Evolutionary conservation across 1,140 invertebrate genomes (phyloP), one percentile per base, ranked within the genome.

Genomic region (Penaeus chinensis): DNA sequence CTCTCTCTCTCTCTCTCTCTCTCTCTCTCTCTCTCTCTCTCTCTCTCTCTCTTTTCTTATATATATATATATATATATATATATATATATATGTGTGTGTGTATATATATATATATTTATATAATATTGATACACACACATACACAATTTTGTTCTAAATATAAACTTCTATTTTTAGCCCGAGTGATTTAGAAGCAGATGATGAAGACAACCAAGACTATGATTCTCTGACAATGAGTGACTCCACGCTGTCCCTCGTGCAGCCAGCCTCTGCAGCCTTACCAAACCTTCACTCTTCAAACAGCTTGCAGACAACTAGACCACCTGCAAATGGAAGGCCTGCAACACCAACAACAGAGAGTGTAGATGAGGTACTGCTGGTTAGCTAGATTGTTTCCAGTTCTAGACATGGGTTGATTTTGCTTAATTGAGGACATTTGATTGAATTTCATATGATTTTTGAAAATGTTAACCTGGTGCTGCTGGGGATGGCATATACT

Each of bases 131-230:
- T 2, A 54, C 11, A 37, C 37, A 37, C 37, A 37, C 37, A 37
- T 18, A 69, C 27, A 19, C 2, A 32, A 13, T 24, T 1, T 10
- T 69, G 16, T 69, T 54, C 11, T 54, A 2, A 13, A 69, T n/a
- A 69, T 71, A 71, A 76, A 37, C 20, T 22, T 86, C 18, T 22
- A 10, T 87, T 18, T 78, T n/a, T 83, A 90, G 89, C 77, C 87
- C 89, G 60, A 90, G 89, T 85, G 94, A 95, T 91, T 91, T 95
- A 61, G 94, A 95, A 89, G 94, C 94, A 60, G 94, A 95, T 90
- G 93, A 95, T 89, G 94, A 95, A 91, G 94, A 94, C 90, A 94
- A 94, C 91, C 92, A 93, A 90, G 93, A 93, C 89, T 93, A 93
- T 90, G 92, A 93, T 89, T 93, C 92, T 79, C 69, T 90, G 65